Conservation (phyloP, 2,797 vertebrate genomes). For the Lerista edwardsae region DNA sequence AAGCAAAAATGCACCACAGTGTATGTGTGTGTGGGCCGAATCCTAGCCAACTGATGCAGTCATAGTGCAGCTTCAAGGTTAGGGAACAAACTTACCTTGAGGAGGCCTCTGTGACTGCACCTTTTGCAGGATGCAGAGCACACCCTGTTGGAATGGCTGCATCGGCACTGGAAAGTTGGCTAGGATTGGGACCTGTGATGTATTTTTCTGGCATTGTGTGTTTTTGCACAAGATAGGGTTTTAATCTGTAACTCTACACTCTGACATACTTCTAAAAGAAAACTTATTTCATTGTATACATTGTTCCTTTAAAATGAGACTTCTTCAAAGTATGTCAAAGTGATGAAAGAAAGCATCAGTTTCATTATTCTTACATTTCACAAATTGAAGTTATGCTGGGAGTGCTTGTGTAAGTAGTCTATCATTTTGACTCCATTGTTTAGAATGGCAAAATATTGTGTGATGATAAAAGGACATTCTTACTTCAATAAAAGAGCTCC, state of each 20-base stretch:
- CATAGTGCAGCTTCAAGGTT: too few relatives aligned
- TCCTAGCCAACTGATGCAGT: too few relatives aligned
- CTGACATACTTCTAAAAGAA: not conserved
- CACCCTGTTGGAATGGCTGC: too few relatives aligned
- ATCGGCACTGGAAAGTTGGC: too few relatives aligned
- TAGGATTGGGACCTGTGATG: too few relatives aligned
- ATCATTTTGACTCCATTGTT: constrained; percentile 1
- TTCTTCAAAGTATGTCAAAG: not conserved
- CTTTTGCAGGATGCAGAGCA: too few relatives aligned
- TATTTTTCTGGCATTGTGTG: not conserved
- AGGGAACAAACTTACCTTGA: too few relatives aligned
- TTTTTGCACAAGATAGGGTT: not conserved
- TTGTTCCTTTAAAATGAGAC: not conserved
- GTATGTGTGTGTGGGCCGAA: not conserved
- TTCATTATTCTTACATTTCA: constrained; percentile 12
- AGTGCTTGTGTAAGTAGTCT: not conserved
- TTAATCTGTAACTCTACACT: not conserved
- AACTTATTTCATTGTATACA: not conserved
- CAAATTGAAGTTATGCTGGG: not conserved
- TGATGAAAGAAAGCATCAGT: not conserved
- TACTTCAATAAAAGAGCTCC: not conserved
- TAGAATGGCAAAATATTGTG: not conserved
- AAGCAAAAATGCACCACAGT: constrained; percentile 28
- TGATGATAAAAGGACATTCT: not conserved
- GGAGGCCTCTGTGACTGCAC: too few relatives aligned